A percentile compares a stretch with the other conserved stretches of the same genome.
phyloP scores from a whole-genome alignment of 2,797 vertebrate genomes.

The Acrocephalus scirpaceus region DNA sequence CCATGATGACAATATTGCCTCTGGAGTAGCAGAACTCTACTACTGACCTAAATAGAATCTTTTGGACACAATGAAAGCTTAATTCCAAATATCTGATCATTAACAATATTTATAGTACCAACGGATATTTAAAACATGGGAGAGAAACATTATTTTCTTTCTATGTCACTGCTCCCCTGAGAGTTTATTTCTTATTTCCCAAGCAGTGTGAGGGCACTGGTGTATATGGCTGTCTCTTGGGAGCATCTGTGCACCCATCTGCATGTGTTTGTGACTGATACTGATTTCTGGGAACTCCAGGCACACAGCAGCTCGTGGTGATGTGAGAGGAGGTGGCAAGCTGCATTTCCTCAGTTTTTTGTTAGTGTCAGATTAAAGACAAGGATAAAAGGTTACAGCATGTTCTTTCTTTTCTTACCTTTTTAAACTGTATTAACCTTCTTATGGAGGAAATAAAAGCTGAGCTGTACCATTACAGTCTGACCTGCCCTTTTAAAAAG shows the following conservation, averaged over 20 bases:
- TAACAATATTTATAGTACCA: neutral
- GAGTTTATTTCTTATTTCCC: neutral
- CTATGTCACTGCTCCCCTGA: neutral
- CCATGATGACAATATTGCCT: neutral
- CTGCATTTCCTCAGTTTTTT: neutral
- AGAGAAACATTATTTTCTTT: neutral
- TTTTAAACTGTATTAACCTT: conserved; percentile 48
- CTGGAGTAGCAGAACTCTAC: neutral
- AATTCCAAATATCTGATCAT: neutral
- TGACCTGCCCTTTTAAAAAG: conserved; percentile 50
- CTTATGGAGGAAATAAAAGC: conserved; percentile 28
- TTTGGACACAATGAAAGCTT: neutral
- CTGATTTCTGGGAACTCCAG: neutral
- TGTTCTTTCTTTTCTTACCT: conserved; percentile 48
- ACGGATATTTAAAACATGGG: neutral
- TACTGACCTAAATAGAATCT: neutral
- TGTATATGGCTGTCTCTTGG: neutral
- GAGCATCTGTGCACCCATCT: neutral
- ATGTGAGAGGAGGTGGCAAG: conserved; percentile 32
- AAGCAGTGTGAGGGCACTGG: neutral
- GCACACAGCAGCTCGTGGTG: neutral
- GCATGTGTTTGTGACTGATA: neutral
- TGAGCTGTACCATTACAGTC: conserved; percentile 19
- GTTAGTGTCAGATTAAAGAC: conserved; percentile 50
- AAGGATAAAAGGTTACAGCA: conserved; percentile 63